Conservation (phyloP, 2,113 vertebrate species). For the Sturnus vulgaris region DNA sequence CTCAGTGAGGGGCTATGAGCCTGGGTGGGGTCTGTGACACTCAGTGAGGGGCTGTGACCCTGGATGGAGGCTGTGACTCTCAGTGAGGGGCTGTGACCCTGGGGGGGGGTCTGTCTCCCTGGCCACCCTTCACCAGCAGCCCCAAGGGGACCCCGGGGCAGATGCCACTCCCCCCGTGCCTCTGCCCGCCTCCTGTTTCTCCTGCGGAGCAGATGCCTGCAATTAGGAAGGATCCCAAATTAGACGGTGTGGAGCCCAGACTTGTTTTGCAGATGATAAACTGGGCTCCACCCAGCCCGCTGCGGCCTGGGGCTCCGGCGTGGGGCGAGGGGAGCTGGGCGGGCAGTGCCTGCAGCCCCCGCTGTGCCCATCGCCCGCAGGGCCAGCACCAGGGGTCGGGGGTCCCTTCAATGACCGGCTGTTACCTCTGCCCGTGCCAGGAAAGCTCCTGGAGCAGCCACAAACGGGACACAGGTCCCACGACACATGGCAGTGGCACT, state of each 20-base stretch:
- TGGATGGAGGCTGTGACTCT: too few species aligned
- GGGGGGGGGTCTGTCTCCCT: background rate
- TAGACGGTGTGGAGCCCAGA: background rate
- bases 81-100: background rate
- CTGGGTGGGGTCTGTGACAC: background rate
- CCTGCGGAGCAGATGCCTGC: background rate
- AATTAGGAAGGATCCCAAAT: constrained; percentile 27
- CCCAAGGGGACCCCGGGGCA: background rate
- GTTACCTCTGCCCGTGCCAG: background rate
- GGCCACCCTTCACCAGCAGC: background rate
- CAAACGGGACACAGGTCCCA: background rate
- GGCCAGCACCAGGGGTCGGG: background rate
- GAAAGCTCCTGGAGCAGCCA: background rate
- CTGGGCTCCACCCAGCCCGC: background rate
- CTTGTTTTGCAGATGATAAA: constrained; percentile 19
- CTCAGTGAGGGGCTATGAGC: background rate
- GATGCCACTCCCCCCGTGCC: accelerated
- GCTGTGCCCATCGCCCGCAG: accelerated
- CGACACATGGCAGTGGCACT: background rate
- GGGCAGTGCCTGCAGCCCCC: background rate
- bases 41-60: background rate
- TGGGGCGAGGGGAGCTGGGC: accelerated
- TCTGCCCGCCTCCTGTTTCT: background rate
- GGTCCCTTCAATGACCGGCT: accelerated
- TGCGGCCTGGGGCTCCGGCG: accelerated